Evolutionary conservation across 2,797 vertebrate genomes (phyloP).

Genomic region (Tinamus major): DNA sequence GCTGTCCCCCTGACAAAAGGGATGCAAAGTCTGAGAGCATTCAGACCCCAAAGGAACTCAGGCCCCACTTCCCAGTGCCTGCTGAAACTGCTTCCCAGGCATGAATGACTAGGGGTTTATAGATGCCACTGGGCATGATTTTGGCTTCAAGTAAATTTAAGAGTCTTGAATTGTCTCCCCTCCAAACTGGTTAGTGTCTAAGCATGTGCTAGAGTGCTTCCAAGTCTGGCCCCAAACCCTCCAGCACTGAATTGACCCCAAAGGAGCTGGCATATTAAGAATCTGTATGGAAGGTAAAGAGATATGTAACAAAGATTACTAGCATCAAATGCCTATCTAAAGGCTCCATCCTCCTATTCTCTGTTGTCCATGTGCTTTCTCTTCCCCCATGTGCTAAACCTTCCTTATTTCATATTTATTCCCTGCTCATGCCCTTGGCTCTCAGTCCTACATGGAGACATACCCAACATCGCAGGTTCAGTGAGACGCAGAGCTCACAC

Average conservation of each 20-base stretch:
- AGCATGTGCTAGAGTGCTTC: rapidly evolving
- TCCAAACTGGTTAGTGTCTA: not conserved
- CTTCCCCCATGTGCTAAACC: not conserved
- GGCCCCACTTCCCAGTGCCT: not conserved
- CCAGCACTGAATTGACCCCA: not conserved
- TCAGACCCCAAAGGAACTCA: not conserved
- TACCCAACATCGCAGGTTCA: not conserved
- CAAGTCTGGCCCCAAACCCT: not conserved
- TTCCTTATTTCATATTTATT: not conserved
- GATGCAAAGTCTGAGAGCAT: not conserved
- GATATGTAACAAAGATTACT: not conserved
- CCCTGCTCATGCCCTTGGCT: not conserved
- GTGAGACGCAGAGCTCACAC: no score
- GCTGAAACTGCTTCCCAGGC: not conserved
- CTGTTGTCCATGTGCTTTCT: not conserved
- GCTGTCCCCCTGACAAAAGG: not conserved
- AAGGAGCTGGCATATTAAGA: not conserved
- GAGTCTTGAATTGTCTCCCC: not conserved
- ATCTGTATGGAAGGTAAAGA: not conserved
- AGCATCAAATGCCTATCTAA: not conserved
- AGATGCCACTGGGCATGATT: not conserved
- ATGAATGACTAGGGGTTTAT: not conserved
- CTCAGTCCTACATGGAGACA: no score
- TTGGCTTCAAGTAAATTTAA: not conserved
- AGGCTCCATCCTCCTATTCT: not conserved